Percentiles rank a stretch among this genome's conserved stretches.
phyloP scores from a whole-genome alignment of 2,888 invertebrate species.

The Perithous albicinctus region DNA sequence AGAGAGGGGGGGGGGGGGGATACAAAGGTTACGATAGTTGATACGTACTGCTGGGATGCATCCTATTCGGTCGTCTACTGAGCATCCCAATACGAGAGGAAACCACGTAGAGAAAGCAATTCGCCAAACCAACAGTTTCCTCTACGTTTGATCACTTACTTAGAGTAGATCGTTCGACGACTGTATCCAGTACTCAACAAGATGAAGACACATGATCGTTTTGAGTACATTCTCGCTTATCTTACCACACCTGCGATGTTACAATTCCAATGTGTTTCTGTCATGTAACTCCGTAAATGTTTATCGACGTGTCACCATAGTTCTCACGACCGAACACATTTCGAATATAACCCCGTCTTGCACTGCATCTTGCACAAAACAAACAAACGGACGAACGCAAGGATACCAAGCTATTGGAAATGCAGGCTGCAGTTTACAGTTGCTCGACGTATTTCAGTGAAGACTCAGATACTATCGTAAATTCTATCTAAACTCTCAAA shows the following conservation, averaged over 20 bases:
- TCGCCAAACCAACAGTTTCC: slow-evolving; percentile 12
- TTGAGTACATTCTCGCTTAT: not conserved
- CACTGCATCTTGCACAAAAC: not conserved
- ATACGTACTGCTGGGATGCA: slow-evolving; percentile 8
- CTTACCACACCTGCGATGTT: not conserved
- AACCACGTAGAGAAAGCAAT: not conserved
- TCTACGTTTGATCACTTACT: slow-evolving; percentile 51
- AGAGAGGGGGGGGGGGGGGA: slow-evolving; percentile 4
- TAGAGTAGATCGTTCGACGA: slow-evolving; percentile 38
- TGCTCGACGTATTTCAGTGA: slow-evolving; percentile 1
- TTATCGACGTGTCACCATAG: not conserved
- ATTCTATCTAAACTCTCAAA: slow-evolving; percentile 33
- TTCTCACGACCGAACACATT: not conserved
- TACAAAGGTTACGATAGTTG: not conserved
- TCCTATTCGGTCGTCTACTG: not conserved
- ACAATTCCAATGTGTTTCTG: not conserved
- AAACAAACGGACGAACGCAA: not conserved
- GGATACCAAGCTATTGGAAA: not conserved
- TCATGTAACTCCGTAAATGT: not conserved
- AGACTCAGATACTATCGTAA: slow-evolving; percentile 13
- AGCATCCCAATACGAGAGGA: not conserved
- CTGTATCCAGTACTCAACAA: slow-evolving; percentile 20
- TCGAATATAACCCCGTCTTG: not conserved
- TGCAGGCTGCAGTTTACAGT: not conserved
- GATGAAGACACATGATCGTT: not conserved